Evolutionary conservation across 2,797 vertebrate species (phyloP).

Genomic region (Poliocrania exsul): DNA sequence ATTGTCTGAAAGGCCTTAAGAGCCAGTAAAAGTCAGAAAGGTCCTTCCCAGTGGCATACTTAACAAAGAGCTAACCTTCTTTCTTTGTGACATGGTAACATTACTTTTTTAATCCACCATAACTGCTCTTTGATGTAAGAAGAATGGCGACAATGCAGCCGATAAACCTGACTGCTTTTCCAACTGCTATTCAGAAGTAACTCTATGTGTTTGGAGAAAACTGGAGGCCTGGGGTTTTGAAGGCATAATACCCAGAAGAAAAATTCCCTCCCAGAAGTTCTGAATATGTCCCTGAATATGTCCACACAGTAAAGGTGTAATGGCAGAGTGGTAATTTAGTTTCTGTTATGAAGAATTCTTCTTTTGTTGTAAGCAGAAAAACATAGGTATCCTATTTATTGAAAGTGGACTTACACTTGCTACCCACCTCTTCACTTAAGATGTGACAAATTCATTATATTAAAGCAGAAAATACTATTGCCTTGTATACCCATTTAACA

Average conservation of each 20-base stretch:
- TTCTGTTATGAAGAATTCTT: neutral
- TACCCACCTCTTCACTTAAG: neutral
- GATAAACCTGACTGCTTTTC: slow-evolving; percentile 48
- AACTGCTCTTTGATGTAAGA: slow-evolving; percentile 49
- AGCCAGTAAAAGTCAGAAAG: slow-evolving; percentile 23
- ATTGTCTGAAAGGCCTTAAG: slow-evolving; percentile 51
- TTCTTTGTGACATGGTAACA: slow-evolving; percentile 42
- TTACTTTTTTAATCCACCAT: slow-evolving; percentile 64
- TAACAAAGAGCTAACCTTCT: slow-evolving; percentile 32
- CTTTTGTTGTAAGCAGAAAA: neutral
- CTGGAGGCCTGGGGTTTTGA: neutral
- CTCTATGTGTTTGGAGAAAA: neutral
- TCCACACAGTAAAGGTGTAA: neutral
- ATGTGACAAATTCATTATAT: neutral
- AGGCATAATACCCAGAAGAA: neutral
- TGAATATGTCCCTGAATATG: neutral
- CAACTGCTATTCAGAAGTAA: neutral
- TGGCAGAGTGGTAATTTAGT: neutral
- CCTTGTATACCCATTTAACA: neutral
- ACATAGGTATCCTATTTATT: neutral
- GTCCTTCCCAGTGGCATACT: neutral
- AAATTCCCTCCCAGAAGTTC: neutral
- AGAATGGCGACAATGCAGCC: slow-evolving; percentile 51
- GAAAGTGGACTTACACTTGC: neutral
- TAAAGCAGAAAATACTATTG: neutral